These are phyloP conservation scores for Acanthosepion lycidas DNA, from an alignment of 2,888 invertebrate species.

Conservation along the genomic window DNA sequence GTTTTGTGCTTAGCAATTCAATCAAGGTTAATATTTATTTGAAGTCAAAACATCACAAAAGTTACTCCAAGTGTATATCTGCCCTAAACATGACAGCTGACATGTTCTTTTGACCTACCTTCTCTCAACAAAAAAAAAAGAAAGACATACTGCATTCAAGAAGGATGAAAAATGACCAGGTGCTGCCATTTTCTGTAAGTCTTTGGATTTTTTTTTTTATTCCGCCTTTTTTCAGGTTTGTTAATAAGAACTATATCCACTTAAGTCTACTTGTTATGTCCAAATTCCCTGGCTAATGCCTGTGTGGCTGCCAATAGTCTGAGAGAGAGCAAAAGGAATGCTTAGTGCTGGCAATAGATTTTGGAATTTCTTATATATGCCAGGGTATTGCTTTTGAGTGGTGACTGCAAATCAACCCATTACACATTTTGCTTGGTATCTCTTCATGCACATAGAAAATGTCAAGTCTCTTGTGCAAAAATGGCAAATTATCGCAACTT, in stretches of 20 bases:
- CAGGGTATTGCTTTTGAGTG: not conserved
- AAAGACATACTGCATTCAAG: no score
- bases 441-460: slow-evolving; percentile 18
- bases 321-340: not conserved
- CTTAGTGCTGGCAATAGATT: not conserved
- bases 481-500: not conserved
- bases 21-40: no score
- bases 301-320: not conserved
- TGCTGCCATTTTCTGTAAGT: no score
- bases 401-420: not conserved
- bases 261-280: not conserved
- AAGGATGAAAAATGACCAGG: no score
- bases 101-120: no score
- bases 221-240: not conserved
- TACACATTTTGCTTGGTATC: not conserved
- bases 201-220: not conserved
- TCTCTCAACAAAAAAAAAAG: no score
- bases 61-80: no score
- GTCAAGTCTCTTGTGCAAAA: slow-evolving; percentile 8
- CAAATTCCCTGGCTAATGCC: not conserved
- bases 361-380: not conserved
- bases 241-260: not conserved
- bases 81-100: no score
- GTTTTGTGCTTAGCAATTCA: no score
- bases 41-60: no score